These are phyloP conservation scores for Brienomyrus brachyistius DNA, from an alignment of 2,113 vertebrate genomes.

Conservation along the genomic window DNA sequence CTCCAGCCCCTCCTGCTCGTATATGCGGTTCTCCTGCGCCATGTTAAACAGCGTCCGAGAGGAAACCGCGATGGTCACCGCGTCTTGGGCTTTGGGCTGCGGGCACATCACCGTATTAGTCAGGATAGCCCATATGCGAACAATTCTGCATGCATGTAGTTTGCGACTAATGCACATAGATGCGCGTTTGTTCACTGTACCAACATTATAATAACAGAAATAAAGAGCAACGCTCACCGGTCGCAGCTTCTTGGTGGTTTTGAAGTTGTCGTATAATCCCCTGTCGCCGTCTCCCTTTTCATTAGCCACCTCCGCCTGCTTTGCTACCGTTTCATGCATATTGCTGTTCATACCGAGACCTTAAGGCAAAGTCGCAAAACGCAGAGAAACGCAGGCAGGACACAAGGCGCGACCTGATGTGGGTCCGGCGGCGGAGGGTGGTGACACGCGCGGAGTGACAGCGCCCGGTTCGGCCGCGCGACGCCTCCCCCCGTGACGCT, in stretches of 20 bases:
- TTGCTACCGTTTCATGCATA: background rate
- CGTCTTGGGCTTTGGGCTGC: conserved; percentile 78
- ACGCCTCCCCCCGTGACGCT: too few relatives aligned
- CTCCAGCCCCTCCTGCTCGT: conserved; percentile 76
- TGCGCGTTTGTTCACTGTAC: background rate
- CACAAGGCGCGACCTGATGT: background rate
- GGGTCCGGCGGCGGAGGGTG: background rate
- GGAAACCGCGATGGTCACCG: conserved; percentile 85
- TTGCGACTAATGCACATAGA: background rate
- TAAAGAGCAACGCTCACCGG: background rate
- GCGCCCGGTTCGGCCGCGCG: background rate
- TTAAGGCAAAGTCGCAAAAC: background rate
- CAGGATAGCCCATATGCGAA: background rate
- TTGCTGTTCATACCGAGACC: background rate
- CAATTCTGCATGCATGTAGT: background rate
- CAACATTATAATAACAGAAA: background rate
- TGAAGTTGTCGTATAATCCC: background rate
- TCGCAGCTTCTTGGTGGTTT: background rate
- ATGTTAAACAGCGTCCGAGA: conserved; percentile 84
- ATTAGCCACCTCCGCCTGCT: background rate
- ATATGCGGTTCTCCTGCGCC: conserved; percentile 73
- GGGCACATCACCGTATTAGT: background rate
- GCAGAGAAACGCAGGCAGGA: background rate
- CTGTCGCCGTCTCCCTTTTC: background rate
- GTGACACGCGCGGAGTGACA: background rate